Percentiles rank a stretch among this genome's conserved stretches.
Conservation (phyloP, 2,797 vertebrate species). For the Melanotaenia nigrans region DNA sequence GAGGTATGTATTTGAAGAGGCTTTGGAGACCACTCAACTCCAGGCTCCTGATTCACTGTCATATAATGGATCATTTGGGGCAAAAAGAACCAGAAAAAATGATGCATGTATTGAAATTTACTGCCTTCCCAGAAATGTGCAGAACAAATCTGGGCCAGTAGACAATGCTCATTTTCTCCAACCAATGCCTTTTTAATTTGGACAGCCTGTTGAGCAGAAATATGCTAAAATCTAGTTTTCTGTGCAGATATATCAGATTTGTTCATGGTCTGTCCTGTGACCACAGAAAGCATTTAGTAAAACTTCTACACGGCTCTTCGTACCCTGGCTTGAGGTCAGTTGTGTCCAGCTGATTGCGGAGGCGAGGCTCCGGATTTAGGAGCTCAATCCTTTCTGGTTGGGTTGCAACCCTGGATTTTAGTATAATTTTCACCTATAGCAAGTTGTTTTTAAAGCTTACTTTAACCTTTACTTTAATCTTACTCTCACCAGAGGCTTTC, state of each 20-base stretch:
- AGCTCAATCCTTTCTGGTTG: slow-evolving; percentile 48
- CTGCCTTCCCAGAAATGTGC: slow-evolving; percentile 76
- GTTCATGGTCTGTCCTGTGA: slow-evolving; percentile 42
- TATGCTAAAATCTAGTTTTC: slow-evolving; percentile 60
- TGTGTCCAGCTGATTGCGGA: slow-evolving; percentile 64
- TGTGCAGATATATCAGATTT: slow-evolving; percentile 38
- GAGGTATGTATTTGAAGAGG: slow-evolving; percentile 76
- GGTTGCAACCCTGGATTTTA: slow-evolving; percentile 50
- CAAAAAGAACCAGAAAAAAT: slow-evolving; percentile 71
- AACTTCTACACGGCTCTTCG: slow-evolving; percentile 39
- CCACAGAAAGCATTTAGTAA: slow-evolving; percentile 41
- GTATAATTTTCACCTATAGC: slow-evolving; percentile 68
- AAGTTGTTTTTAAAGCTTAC: slow-evolving; percentile 66
- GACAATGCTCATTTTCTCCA: slow-evolving; percentile 55
- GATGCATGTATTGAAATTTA: slow-evolving; percentile 73
- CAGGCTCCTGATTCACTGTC: slow-evolving; percentile 79
- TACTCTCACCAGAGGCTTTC: slow-evolving; percentile 59
- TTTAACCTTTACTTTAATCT: slow-evolving; percentile 68
- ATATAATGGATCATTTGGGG: slow-evolving; percentile 82
- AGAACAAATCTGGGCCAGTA: slow-evolving; percentile 59
- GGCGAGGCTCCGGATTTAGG: slow-evolving; percentile 63
- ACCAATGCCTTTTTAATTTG: slow-evolving; percentile 68
- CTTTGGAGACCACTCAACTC: slow-evolving; percentile 75
- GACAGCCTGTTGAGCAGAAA: slow-evolving; percentile 54
- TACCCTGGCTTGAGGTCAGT: slow-evolving; percentile 60